Base-by-base conservation (phyloP, 2,888 invertebrate genomes). In the Xestia sexstrigata region DNA sequence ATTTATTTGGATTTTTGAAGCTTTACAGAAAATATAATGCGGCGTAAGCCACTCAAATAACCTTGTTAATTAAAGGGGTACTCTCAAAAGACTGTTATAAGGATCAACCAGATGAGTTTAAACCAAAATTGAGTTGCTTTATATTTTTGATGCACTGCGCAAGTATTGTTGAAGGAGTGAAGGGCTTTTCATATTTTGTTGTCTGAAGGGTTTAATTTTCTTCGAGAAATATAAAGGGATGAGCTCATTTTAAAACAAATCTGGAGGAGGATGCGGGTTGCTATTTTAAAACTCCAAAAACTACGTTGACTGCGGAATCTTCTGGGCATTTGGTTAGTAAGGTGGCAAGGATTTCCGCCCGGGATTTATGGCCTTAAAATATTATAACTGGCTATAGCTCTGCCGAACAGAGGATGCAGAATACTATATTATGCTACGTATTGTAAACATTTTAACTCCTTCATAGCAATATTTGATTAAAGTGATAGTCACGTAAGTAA, bases 31-130 rank as follows among this genome's bases (percentile, higher is more conserved):
- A 78, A 79, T 72, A n/a, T 84, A 82, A 90, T 86, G 85, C 88
- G 77, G 78, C 75, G 74, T 88, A 86, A 91, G 87, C 89, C 82
- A 84, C 81, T 83, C 83, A 86, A 91, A 91, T 89, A 91, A 90
- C 88, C 87, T 89, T 88, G 87, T 91, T 93, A 92, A 93, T 92
- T 89, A 90, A 87, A 87, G 81, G 88, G 87, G 87, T 85, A 85
- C 74, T 84, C 83, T 86, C 74, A 80, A 74, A 87, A 85, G 62
- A 78, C 81, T 83, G 79, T 79, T 79, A 88, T 84, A 78, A 77
- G 84, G 86, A 90, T 88, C 86, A 88, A 60, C 70, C 52, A 71
- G 85, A 85, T 81, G 77, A 68, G 60, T 79, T 76, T 70, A 70
- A 79, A 72, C 70, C 52, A 45, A 79, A 88, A 86, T 86, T 86